Conservation (phyloP, 1,140 invertebrate species). For the Monochamus saltuarius region DNA sequence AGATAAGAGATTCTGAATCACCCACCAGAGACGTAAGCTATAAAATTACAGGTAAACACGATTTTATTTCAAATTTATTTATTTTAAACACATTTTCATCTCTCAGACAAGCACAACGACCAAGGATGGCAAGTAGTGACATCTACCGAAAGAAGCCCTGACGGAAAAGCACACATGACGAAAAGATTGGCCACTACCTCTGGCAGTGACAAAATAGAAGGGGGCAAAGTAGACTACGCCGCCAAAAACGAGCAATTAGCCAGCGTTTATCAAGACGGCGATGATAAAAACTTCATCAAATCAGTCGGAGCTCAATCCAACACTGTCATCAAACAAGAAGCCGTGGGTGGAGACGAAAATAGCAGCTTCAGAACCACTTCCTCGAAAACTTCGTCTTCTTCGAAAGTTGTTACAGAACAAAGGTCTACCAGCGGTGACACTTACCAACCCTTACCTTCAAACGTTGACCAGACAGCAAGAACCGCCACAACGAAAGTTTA, state of each 20-base stretch:
- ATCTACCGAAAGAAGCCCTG: slow-evolving; percentile 51
- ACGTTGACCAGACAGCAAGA: slow-evolving; percentile 18
- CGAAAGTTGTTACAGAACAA: slow-evolving; percentile 40
- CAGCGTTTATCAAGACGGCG: slow-evolving; percentile 61
- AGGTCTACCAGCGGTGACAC: slow-evolving; percentile 31
- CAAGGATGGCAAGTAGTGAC: slow-evolving; percentile 55
- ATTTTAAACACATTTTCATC: background rate
- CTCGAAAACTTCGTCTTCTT: slow-evolving; percentile 51
- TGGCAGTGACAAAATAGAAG: slow-evolving; percentile 61
- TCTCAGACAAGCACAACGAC: slow-evolving; percentile 33
- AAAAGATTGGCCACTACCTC: slow-evolving; percentile 47
- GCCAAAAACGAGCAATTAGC: slow-evolving; percentile 60
- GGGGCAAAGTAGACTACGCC: slow-evolving; percentile 60
- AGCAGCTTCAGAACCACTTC: slow-evolving; percentile 53
- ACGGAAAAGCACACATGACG: slow-evolving; percentile 52
- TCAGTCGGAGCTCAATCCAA: slow-evolving; percentile 58
- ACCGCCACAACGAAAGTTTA: slow-evolving; percentile 35
- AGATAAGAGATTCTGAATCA: slow-evolving; percentile 73
- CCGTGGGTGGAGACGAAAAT: slow-evolving; percentile 59
- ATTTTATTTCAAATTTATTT: slow-evolving; percentile 1
- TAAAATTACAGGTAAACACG: slow-evolving; percentile 45
- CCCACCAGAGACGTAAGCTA: slow-evolving; percentile 65
- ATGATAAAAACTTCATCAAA: slow-evolving; percentile 63
- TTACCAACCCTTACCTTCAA: slow-evolving; percentile 4
- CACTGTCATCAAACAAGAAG: slow-evolving; percentile 61